phyloP scores from a whole-genome alignment of 2,113 vertebrate genomes.

The Ramphastos sulfuratus region DNA sequence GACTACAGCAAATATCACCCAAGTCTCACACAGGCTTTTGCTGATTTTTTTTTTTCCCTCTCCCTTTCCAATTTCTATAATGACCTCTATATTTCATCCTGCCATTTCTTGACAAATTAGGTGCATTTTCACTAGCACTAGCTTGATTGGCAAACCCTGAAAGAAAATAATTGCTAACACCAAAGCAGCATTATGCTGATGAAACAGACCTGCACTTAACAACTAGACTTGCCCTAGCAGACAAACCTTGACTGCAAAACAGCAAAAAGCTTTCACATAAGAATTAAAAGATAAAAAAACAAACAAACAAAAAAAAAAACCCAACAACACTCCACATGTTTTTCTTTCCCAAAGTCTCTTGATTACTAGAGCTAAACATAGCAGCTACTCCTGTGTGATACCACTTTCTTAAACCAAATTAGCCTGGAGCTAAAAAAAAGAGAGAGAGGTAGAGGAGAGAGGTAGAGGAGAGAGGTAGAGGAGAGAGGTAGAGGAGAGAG shows the following conservation, averaged over 20 bases:
- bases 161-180: conserved; percentile 48
- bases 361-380: neutral
- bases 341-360: neutral
- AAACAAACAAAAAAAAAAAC: neutral
- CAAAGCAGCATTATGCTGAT: conserved; percentile 22
- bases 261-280: neutral
- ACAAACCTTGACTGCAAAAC: neutral
- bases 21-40: neutral
- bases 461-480: too few relatives aligned
- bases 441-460: too few relatives aligned
- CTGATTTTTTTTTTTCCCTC: neutral
- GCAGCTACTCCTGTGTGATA: neutral
- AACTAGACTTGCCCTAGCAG: neutral
- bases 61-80: neutral
- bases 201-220: neutral
- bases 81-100: conserved; percentile 11
- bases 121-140: conserved; percentile 4
- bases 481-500: too few relatives aligned
- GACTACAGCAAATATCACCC: neutral
- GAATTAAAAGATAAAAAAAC: neutral
- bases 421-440: neutral
- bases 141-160: conserved; percentile 45
- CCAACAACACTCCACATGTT: neutral
- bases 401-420: neutral
- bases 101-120: conserved; percentile 38